phyloP scores from a whole-genome alignment of 2,888 invertebrate species.

The Patella caerulea region DNA sequence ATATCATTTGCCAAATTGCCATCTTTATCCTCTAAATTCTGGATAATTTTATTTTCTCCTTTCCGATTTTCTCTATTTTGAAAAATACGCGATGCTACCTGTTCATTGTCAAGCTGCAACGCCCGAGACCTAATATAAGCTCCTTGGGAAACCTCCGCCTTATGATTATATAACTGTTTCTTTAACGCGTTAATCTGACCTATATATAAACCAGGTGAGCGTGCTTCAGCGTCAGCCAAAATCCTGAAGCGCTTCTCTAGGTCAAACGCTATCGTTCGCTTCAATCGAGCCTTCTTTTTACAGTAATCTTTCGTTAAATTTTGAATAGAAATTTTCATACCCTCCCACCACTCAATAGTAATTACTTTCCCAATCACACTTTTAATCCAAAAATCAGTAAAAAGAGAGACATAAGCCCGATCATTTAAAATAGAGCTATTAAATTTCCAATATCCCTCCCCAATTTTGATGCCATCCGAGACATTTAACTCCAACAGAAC shows the following conservation, averaged over 20 bases:
- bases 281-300: background rate
- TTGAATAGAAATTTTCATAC: background rate
- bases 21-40: background rate
- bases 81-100: background rate
- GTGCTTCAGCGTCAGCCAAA: background rate
- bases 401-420: constrained; percentile 7
- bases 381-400: background rate
- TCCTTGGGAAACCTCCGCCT: background rate
- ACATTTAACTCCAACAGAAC: background rate
- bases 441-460: constrained; percentile 2
- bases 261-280: background rate
- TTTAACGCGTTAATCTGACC: background rate
- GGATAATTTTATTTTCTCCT: background rate
- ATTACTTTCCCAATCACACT: background rate
- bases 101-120: background rate
- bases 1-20: constrained; percentile 6
- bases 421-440: background rate
- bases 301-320: background rate
- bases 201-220: background rate
- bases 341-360: background rate
- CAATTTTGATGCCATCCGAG: background rate
- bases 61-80: too few species aligned
- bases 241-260: constrained; percentile 4
- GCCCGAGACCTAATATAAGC: constrained; percentile 7
- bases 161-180: constrained; percentile 3